phyloP scores from a whole-genome alignment of 2,113 vertebrate species.

The Hippopotamus amphibius region DNA sequence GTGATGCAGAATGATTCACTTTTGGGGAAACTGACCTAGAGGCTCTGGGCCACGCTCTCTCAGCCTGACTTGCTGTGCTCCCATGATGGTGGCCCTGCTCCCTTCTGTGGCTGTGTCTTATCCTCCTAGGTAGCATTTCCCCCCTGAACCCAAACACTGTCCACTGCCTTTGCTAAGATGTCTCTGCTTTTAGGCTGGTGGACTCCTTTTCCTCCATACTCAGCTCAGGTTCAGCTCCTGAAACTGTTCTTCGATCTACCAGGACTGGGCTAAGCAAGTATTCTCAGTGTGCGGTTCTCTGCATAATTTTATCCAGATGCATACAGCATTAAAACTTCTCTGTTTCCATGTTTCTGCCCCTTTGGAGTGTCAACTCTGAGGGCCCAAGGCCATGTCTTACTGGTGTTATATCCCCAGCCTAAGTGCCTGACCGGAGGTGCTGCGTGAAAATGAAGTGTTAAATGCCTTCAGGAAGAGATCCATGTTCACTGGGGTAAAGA shows the following conservation, averaged over 20 bases:
- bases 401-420: neutral
- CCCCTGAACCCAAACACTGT: neutral
- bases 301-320: neutral
- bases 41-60: neutral
- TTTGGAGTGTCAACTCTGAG: neutral
- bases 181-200: neutral
- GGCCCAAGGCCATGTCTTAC: neutral
- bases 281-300: neutral
- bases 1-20: neutral
- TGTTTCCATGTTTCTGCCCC: neutral
- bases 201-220: neutral
- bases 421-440: neutral
- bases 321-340: neutral
- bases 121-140: neutral
- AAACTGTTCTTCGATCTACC: neutral
- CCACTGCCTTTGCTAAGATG: neutral
- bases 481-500: neutral
- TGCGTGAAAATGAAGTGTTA: neutral
- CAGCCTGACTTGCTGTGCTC: too few species aligned
- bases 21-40: neutral
- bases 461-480: neutral
- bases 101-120: neutral
- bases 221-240: neutral
- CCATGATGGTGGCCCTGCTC: neutral
- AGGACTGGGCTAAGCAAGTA: neutral